Evolutionary conservation across 2,888 invertebrate genomes (phyloP).

Genomic region (Acleris emargana): DNA sequence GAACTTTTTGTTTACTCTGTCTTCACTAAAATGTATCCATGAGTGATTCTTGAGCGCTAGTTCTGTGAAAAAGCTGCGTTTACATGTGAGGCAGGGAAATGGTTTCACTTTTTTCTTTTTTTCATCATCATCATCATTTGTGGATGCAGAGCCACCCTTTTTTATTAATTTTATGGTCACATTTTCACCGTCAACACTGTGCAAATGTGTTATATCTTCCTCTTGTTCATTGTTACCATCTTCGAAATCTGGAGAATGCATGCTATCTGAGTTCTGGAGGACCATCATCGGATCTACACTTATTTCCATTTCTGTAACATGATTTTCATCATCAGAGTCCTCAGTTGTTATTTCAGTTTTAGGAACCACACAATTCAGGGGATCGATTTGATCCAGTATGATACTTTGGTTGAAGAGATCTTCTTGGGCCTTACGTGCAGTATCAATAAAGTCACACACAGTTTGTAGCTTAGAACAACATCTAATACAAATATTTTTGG

Average conservation of each 20-base stretch:
- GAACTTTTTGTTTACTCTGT: conserved; percentile 52
- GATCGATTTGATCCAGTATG: conserved; percentile 72
- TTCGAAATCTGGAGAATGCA: conserved; percentile 46
- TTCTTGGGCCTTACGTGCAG: conserved; percentile 86
- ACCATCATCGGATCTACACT: conserved; percentile 88
- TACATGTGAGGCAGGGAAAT: conserved; percentile 82
- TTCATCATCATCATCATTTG: conserved; percentile 39
- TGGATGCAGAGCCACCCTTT: conserved; percentile 40
- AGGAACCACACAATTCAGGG: conserved; percentile 42
- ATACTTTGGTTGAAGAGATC: conserved; percentile 70
- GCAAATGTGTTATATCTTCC: conserved; percentile 60
- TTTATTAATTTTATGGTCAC: conserved; percentile 66
- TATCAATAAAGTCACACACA: conserved; percentile 87
- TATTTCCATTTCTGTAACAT: conserved; percentile 85
- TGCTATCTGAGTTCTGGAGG: conserved; percentile 82
- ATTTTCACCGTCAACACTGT: conserved; percentile 54
- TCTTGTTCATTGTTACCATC: conserved; percentile 40
- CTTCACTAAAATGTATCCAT: conserved; percentile 80
- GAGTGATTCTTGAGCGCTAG: conserved; percentile 85
- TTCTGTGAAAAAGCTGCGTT: conserved; percentile 82
- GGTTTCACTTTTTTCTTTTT: conserved; percentile 62
- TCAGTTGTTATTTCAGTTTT: conserved; percentile 46
- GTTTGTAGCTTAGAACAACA: conserved; percentile 86
- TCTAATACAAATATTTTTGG: conserved; percentile 87
- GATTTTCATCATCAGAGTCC: conserved; percentile 49